Conservation (phyloP, 2,888 invertebrate species). For the Meandrusa payeni region DNA sequence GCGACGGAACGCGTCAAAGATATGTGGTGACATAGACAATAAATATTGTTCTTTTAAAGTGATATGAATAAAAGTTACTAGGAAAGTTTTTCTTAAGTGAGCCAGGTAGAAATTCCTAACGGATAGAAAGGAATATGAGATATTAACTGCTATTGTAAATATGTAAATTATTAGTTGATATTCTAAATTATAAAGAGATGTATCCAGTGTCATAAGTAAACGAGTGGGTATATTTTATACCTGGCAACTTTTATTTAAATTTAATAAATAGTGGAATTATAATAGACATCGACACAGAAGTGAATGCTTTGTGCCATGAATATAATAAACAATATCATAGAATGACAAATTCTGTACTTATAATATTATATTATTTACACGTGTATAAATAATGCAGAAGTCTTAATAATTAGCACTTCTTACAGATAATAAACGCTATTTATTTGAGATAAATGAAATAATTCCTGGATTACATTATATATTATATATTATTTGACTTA, state of each 20-base stretch:
- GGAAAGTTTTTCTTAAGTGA: too few species aligned
- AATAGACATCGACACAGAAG: slow-evolving; percentile 52
- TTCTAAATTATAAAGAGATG: slow-evolving; percentile 41
- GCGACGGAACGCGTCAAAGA: slow-evolving; percentile 77
- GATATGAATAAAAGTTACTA: too few species aligned
- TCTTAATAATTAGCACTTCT: too few species aligned
- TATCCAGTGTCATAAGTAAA: slow-evolving; percentile 69
- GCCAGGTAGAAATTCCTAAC: too few species aligned
- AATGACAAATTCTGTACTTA: slow-evolving; percentile 16
- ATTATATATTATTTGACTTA: too few species aligned
- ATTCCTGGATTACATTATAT: too few species aligned
- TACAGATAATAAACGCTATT: too few species aligned
- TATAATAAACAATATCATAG: slow-evolving; percentile 28
- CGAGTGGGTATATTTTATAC: slow-evolving; percentile 26
- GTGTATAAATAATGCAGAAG: too few species aligned
- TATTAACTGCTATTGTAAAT: slow-evolving; percentile 54
- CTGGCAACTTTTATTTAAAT: slow-evolving; percentile 29
- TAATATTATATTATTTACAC: too few species aligned
- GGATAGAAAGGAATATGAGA: slow-evolving; percentile 28
- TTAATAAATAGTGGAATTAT: slow-evolving; percentile 14
- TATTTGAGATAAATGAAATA: too few species aligned
- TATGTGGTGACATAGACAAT: slow-evolving; percentile 71
- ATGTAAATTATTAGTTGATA: slow-evolving; percentile 51
- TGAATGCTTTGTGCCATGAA: too few species aligned
- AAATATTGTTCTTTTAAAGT: slow-evolving; percentile 16